Evolutionary conservation across 2,888 invertebrate genomes (phyloP).

Genomic region (Embidobia sp.): DNA sequence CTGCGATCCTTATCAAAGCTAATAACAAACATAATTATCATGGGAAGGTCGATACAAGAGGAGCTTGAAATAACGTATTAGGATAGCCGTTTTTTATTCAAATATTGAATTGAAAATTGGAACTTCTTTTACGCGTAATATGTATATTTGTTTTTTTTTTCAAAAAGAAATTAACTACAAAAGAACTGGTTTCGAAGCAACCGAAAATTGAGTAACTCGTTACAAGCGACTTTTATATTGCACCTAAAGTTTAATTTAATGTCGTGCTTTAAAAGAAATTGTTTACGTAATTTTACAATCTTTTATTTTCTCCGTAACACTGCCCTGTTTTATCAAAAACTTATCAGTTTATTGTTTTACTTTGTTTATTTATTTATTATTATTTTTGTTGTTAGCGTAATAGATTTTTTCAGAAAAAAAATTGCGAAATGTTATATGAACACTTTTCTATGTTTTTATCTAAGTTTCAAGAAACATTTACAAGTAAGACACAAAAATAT

Average conservation of each 20-base stretch:
- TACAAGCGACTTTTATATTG: slow-evolving; percentile 1
- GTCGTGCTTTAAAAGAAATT: slow-evolving; percentile 5
- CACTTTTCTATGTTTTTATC: too few species aligned
- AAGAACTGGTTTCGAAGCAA: slow-evolving; percentile 6
- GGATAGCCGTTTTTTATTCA: slow-evolving; percentile 7
- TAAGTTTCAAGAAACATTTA: too few species aligned
- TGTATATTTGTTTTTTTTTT: not conserved
- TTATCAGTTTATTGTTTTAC: too few species aligned
- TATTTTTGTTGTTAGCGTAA: too few species aligned
- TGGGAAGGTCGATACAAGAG: slow-evolving; percentile 29
- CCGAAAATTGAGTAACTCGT: slow-evolving; percentile 26
- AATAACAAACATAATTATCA: slow-evolving; percentile 60
- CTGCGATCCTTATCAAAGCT: slow-evolving; percentile 59
- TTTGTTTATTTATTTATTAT: too few species aligned
- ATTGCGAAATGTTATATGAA: too few species aligned
- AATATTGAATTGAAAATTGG: not conserved
- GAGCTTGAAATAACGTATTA: slow-evolving; percentile 29
- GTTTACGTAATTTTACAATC: slow-evolving; percentile 1
- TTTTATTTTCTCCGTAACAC: not conserved
- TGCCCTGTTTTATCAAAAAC: not conserved
- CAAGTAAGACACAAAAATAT: too few species aligned
- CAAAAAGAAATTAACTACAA: not conserved
- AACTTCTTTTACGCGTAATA: not conserved
- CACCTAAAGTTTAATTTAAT: slow-evolving; percentile 17
- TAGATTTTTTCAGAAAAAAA: too few species aligned